Evolutionary conservation across 2,888 invertebrate genomes (phyloP).

Genomic region (Sinentomon sp.): DNA sequence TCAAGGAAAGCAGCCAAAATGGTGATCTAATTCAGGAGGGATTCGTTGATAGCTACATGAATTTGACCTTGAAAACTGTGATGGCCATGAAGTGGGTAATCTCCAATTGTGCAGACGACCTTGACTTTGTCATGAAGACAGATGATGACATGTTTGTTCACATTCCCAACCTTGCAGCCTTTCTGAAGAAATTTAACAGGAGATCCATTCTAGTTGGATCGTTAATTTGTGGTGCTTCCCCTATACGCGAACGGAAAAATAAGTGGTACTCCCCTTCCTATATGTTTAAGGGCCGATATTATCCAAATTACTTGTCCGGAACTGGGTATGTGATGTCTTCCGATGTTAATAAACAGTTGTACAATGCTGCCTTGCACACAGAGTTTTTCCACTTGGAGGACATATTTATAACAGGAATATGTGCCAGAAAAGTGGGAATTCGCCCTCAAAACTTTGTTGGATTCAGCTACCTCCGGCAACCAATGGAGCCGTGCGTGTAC

Average conservation of each 20-base stretch:
- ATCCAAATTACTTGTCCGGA: slow-evolving; percentile 55
- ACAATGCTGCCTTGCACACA: slow-evolving; percentile 34
- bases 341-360: slow-evolving; percentile 34
- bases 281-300: slow-evolving; percentile 38
- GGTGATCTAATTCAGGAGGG: slow-evolving; percentile 56
- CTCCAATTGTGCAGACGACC: slow-evolving; percentile 30
- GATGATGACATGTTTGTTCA: slow-evolving; percentile 70
- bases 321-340: slow-evolving; percentile 47
- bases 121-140: slow-evolving; percentile 51
- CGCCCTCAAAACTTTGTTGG: slow-evolving; percentile 32
- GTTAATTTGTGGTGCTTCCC: slow-evolving; percentile 46
- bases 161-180: slow-evolving; percentile 31
- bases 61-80: slow-evolving; percentile 55
- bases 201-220: slow-evolving; percentile 33
- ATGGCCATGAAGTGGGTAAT: slow-evolving; percentile 58
- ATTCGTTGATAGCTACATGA: slow-evolving; percentile 58
- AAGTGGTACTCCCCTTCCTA: slow-evolving; percentile 64
- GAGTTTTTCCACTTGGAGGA: slow-evolving; percentile 49
- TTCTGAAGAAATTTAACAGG: slow-evolving; percentile 14
- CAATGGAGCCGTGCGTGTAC: slow-evolving; percentile 25
- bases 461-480: slow-evolving; percentile 29
- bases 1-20: slow-evolving; percentile 34
- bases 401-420: slow-evolving; percentile 48
- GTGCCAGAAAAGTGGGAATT: slow-evolving; percentile 29
- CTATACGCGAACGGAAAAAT: slow-evolving; percentile 38